phyloP scores from a whole-genome alignment of 2,888 invertebrate genomes.

The Ormyrus pomaceus region DNA sequence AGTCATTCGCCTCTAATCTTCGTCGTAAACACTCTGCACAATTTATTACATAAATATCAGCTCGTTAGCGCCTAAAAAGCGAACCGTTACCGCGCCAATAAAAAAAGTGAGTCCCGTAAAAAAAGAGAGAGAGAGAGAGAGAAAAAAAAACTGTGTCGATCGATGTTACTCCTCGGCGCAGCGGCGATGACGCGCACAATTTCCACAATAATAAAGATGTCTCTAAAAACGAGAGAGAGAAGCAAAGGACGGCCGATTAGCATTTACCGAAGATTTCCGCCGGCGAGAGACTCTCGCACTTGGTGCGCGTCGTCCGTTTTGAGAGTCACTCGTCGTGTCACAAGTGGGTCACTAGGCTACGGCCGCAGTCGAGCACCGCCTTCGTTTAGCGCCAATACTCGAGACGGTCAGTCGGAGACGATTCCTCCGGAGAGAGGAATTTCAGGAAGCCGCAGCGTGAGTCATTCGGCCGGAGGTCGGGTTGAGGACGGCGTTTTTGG shows the following conservation, averaged over 20 bases:
- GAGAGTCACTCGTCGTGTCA: slow-evolving; percentile 16
- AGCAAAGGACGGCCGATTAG: neutral
- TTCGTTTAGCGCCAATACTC: slow-evolving; percentile 58
- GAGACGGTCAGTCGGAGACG: slow-evolving; percentile 4
- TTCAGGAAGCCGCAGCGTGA: slow-evolving; percentile 38
- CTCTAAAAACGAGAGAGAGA: neutral
- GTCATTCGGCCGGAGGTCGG: neutral
- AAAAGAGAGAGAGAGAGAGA: too few relatives aligned
- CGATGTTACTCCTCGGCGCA: too few relatives aligned
- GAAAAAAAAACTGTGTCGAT: too few relatives aligned
- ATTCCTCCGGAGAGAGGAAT: slow-evolving; percentile 47
- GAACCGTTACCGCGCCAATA: too few relatives aligned
- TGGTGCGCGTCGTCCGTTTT: slow-evolving; percentile 21
- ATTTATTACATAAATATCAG: too few relatives aligned
- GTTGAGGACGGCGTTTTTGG: too few relatives aligned
- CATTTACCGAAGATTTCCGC: neutral
- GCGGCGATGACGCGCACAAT: too few relatives aligned
- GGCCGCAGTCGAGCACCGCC: slow-evolving; percentile 35
- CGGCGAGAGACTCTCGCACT: neutral
- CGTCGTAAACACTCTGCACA: too few relatives aligned
- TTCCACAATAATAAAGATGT: neutral
- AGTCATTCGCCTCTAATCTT: too few relatives aligned
- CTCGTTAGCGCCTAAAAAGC: too few relatives aligned
- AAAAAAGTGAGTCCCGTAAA: too few relatives aligned
- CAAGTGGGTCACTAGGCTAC: slow-evolving; percentile 58